Percentiles rank a stretch among this genome's conserved stretches.
These are phyloP conservation scores for Poeciliopsis turrubarensis DNA, from an alignment of 2,113 vertebrate genomes.

Conservation along the genomic window DNA sequence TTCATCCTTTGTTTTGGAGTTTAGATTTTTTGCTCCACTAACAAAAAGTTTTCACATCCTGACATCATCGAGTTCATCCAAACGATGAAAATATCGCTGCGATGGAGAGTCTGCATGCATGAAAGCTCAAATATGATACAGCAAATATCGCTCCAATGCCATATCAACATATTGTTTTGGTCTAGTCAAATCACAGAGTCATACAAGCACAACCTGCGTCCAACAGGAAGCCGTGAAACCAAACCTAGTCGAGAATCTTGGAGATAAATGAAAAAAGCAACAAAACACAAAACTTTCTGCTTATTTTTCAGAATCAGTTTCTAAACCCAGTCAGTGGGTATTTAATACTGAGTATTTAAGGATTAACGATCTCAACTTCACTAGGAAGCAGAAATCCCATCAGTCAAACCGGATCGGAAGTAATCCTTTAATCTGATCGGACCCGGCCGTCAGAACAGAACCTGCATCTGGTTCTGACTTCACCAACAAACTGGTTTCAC, in stretches of 20 bases:
- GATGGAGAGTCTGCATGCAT: no score
- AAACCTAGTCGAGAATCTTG: not conserved
- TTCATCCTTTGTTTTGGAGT: no score
- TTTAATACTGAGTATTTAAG: constrained; percentile 13
- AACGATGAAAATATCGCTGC: no score
- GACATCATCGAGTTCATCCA: no score
- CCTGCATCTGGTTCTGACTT: no score
- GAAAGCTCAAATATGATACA: no score
- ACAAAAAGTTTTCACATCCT: no score
- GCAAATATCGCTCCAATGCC: no score
- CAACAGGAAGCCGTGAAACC: not conserved
- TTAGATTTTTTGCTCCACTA: no score
- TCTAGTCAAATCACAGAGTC: not conserved
- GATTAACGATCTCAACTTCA: constrained; percentile 59
- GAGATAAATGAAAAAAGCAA: not conserved
- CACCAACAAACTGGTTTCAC: no score
- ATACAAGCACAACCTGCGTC: not conserved
- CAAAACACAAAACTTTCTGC: not conserved
- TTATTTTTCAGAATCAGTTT: not conserved
- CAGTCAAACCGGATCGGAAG: constrained; percentile 46
- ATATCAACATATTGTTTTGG: not conserved
- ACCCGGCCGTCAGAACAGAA: constrained; percentile 28
- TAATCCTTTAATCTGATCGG: constrained; percentile 55
- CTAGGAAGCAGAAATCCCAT: constrained; percentile 55
- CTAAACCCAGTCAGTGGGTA: not conserved